Base-by-base conservation (phyloP, 2,888 invertebrate species). In the Agonopterix subpropinquella region DNA sequence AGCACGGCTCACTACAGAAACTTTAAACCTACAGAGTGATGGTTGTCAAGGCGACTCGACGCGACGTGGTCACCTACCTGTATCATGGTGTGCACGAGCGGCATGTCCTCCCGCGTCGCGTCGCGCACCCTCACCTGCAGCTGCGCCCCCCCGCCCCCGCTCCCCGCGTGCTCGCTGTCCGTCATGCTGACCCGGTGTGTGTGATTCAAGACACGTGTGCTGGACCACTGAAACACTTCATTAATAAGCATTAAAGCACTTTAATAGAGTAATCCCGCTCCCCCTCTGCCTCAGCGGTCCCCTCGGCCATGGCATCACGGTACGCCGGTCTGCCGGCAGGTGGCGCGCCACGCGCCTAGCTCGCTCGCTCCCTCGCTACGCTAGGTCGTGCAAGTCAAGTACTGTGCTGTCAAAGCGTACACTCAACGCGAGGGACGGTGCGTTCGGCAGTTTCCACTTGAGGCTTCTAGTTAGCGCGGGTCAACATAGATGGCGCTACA, bases 91-190 rank as follows among this genome's bases (percentile, higher is more conserved):
- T 64, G 67, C 8, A 82, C 55, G 50, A 51, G 56, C 42, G 64
- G 65, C 70, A 79, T 67, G 65, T 82, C 80, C 8, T 56, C 62
- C 13, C 65, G 69, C 15, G 64, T 58, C 54, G 75, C 80, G 44
- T 50, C 60, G 10, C 79, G 76, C 59, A 79, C 70, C n/a, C 11
- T 37, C 35, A 69, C 65, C 5, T 41, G 43, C 39, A 9, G 41
- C 45, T 44, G 11, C 28, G 8, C 49, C n/a, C 10, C 41, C 36
- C 39, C 49, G 28, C 9, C 10, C 10, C 47, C 35, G 18, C 3
- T 36, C 9, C 44, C 11, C 15, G 43, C 13, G 28, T 18, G 43
- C 43, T 43, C 36, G 42, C 15, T 42, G 36, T 18, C 18, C 28
- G 28, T 1, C 28, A 28, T 28, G 28, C 13, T 13, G 41, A 37